Evolutionary conservation across 2,888 invertebrate genomes (phyloP), one percentile per base, ranked within the genome.

Genomic region (Embidobia sp.): DNA sequence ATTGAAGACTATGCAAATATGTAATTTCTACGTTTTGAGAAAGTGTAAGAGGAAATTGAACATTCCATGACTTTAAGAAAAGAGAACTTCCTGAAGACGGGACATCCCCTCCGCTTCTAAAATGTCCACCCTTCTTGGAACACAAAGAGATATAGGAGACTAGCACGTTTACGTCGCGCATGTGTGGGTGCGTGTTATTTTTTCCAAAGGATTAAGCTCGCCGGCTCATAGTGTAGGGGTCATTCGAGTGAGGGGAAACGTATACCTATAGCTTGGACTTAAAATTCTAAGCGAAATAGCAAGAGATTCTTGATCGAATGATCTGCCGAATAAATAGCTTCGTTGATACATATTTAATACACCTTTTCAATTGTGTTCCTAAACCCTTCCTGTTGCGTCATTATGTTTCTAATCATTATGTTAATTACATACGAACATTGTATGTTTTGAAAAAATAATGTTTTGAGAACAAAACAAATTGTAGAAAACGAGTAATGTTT

Each of bases 161-260:
- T 78, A 79, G 79, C 81, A 80, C 67, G 81, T 66, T 61, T 51
- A 35, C 18, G 11, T 51, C 42, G 42, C 46, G 46, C 66, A 79
- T 80, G 83, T 80, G 82, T 76, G 81, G 78, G 84, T 80, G 82
- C 80, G 83, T 85, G 88, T 88, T 88, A 87, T 88, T 88, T 88
- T 87, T 88, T 88, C 88, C 88, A 84, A 88, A 83, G 86, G 88
- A 88, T 88, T 88, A 88, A 87, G 87, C 86, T 85, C 84, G 87
- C 85, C 85, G 85, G 80, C 79, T 77, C 75, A 77, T 74, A 76
- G 78, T 82, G 81, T 79, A 81, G 80, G 83, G 82, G 80, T 79
- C 81, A 82, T 83, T 82, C 79, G 72, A 78, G 82, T 81, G 40
- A 61, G 72, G 81, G 80, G 84, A 85, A 83, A 84, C 22, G 22